Evolutionary conservation across 2,888 invertebrate species (phyloP), one percentile per base, ranked within the genome.

Genomic region (Galerucella nymphaeae): DNA sequence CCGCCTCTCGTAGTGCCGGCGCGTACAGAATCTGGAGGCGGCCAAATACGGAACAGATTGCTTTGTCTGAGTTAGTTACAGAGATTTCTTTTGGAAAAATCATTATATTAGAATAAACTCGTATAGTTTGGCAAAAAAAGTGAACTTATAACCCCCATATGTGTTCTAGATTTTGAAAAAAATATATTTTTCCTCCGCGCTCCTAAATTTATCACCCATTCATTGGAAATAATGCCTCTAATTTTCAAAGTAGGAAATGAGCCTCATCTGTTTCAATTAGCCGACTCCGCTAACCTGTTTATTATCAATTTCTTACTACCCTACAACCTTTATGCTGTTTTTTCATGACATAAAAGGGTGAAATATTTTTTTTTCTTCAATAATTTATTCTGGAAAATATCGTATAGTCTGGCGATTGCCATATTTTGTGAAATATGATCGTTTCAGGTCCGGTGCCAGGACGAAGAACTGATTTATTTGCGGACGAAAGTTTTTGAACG

Each of bases 211-310:
- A 74, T 67, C 61, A 65, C 63, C 71, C 71, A 71, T 71, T 71
- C 68, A 68, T 64, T 55, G 67, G 67, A 61, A 74, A 67, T 74
- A 74, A 74, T 74, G 71, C 59, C 63, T 65, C 67, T 61, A 67
- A 68, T 71, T 65, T 67, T 65, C 42, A 74, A 74, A 68, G 74
- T 67, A 71, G 64, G 71, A 67, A 74, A 70, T 64, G 68, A 71
- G 67, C 64, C 53, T 61, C 70, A 74, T 74, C 65, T 67, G 68
- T 74, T 74, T 71, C 74, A 74, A 74, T 74, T 74, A 74, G 63
- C 55, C 59, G 53, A 74, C 74, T 74, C 48, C 67, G 64, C 71
- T 64, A 70, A 71, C 71, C 71, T 74, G 74, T 74, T 71, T 71
- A 74, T 74, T 71, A 74, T 74, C 74, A 74, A 71, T 71, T 74